Evolutionary conservation across 2,797 vertebrate genomes (phyloP), one percentile per base, ranked within the genome.

Genomic region (Sebastes cheni): DNA sequence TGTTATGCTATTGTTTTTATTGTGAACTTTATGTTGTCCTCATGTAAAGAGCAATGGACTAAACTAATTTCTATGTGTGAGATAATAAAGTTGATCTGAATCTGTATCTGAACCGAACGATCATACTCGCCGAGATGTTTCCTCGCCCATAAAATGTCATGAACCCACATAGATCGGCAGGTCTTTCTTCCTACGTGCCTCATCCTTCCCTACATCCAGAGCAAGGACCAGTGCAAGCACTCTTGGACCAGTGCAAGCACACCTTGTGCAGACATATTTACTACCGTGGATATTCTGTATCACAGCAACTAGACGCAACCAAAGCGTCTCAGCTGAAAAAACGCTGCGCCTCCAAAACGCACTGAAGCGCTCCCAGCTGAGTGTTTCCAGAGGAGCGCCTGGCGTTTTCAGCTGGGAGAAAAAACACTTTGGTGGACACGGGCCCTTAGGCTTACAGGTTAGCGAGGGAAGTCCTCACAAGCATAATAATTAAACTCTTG

Each of bases 401-500:
- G 42, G 7, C 16, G 42, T 46, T 46, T 46, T 46, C 42, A 46
- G 42, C 42, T 50, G 42, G 42, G 18, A 50, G 42, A 8, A 58
- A 27, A 58, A 27, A 16, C 46, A 8, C 58, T 59, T 61, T 32
- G 9, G 29, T n/a, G 29, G 58, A 59, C 58, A 30, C 58, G 16
- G 29, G 8, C 9, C 29, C 29, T 32, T 30, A 18, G 29, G 46
- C 46, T 52, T 59, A 5, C 18, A 62, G 25, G 30, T 27, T 27
- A 39, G n/a, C 12, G 29, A 34, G 8, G 8, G 8, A 46, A 20
- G 18, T 59, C 64, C 14, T 77, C 2, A 39, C 12, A 14, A 60
- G 64, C 6, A 11, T 54, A 46, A 54, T 59, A 52, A 84, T 52
- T 52, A 6, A 77, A 58, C 67, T 64, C 32, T 20, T 14, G 3